Evolutionary conservation across 2,113 vertebrate species (phyloP).

Genomic region (Phyllostomus discolor): DNA sequence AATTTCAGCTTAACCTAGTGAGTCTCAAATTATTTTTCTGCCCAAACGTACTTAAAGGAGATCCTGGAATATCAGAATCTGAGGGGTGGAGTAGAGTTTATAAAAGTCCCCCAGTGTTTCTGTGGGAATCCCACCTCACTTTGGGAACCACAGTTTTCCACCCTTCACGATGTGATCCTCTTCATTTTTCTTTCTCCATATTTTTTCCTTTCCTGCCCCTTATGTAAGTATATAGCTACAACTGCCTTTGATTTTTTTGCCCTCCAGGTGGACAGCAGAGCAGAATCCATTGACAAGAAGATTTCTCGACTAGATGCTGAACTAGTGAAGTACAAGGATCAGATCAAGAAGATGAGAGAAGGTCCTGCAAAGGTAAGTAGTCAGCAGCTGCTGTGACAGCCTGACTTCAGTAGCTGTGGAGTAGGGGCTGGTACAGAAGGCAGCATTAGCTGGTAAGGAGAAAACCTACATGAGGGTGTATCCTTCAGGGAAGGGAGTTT

Average conservation of each 20-base stretch:
- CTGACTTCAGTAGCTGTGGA: background rate
- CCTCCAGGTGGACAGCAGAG: conserved; percentile 91
- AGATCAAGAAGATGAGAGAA: conserved; percentile 99
- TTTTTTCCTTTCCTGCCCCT: background rate
- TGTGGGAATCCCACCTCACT: background rate
- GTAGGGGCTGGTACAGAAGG: background rate
- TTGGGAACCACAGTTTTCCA: background rate
- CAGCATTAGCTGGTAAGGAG: background rate
- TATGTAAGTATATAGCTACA: conserved; percentile 27
- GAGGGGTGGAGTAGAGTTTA: background rate
- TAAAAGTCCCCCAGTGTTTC: background rate
- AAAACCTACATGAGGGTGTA: background rate
- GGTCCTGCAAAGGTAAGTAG: conserved; percentile 94
- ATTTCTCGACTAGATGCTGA: conserved; percentile 93
- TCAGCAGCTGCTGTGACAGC: conserved; percentile 27
- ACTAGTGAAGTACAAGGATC: conserved; percentile 96
- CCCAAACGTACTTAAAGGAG: background rate
- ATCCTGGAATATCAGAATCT: background rate
- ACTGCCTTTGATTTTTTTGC: conserved; percentile 6
- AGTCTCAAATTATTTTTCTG: background rate
- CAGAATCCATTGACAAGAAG: conserved; percentile 98
- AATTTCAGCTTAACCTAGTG: background rate
- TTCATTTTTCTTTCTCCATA: background rate
- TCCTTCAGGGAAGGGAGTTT: background rate
- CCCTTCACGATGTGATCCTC: background rate